A percentile compares a stretch with the other conserved stretches of the same genome.
Conservation (phyloP, 2,888 invertebrate genomes). For the Melanostoma scalare region DNA sequence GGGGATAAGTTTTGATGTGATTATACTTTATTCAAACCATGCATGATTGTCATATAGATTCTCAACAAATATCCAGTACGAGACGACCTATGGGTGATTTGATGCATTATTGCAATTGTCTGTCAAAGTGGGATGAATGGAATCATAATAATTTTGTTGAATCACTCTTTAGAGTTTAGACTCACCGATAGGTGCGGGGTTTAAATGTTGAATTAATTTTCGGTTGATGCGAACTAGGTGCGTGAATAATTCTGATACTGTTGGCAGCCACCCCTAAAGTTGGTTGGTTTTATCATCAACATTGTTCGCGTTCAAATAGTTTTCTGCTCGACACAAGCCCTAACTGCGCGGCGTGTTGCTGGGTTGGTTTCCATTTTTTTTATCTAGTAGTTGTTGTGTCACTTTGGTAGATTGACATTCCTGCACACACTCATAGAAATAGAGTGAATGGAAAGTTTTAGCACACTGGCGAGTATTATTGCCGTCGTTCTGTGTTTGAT, state of each 20-base stretch:
- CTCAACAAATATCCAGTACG: conserved; percentile 25
- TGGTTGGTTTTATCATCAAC: conserved; percentile 45
- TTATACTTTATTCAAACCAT: conserved; percentile 31
- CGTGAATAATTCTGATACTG: conserved; percentile 44
- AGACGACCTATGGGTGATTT: neutral
- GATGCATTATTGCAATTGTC: conserved; percentile 21
- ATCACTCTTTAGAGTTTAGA: conserved; percentile 25
- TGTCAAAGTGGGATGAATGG: neutral
- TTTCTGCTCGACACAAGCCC: conserved; percentile 35
- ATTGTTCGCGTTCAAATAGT: conserved; percentile 63
- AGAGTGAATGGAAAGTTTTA: no score
- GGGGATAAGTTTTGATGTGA: conserved; percentile 28
- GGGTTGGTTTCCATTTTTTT: neutral
- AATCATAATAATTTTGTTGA: conserved; percentile 45
- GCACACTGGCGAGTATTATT: neutral
- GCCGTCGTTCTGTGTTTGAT: conserved; percentile 14
- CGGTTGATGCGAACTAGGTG: conserved; percentile 9
- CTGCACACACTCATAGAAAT: neutral
- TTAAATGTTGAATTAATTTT: conserved; percentile 53
- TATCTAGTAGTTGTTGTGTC: conserved; percentile 11
- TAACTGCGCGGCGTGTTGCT: conserved; percentile 46
- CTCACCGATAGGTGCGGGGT: conserved; percentile 6
- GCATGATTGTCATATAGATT: conserved; percentile 46
- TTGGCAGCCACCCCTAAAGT: conserved; percentile 26
- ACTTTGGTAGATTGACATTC: conserved; percentile 8